phyloP scores from a whole-genome alignment of 2,888 invertebrate genomes.

The Gastrophysa polygoni region DNA sequence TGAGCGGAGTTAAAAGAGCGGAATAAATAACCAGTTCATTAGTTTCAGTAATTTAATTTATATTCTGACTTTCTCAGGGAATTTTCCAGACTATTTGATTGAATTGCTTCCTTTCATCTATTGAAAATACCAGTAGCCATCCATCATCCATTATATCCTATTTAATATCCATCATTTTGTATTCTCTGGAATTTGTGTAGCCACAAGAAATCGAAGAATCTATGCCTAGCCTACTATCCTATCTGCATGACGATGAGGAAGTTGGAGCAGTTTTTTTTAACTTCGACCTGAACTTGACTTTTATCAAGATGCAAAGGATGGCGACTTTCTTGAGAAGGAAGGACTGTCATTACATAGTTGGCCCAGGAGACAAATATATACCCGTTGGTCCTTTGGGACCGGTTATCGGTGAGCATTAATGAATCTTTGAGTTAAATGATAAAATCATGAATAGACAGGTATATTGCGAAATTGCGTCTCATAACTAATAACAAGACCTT shows the following conservation, averaged over 20 bases:
- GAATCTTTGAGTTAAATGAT: neutral
- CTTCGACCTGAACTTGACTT: slow-evolving; percentile 12
- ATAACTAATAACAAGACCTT: no score
- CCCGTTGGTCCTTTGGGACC: slow-evolving; percentile 17
- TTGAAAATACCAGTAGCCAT: no score
- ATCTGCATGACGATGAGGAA: slow-evolving; percentile 14
- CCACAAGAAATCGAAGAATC: slow-evolving; percentile 7
- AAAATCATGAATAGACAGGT: no score
- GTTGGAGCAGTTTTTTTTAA: slow-evolving; percentile 18
- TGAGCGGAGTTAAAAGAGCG: no score
- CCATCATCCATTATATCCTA: no score
- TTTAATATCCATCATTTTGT: no score
- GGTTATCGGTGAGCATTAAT: slow-evolving; percentile 11
- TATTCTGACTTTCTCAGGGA: no score
- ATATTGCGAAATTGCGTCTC: no score
- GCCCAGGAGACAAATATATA: slow-evolving; percentile 2
- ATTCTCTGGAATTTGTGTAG: neutral
- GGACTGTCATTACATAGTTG: slow-evolving; percentile 14
- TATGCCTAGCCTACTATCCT: neutral
- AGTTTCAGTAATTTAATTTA: no score
- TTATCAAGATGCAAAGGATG: slow-evolving; percentile 19
- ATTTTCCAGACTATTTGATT: no score
- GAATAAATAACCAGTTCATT: no score
- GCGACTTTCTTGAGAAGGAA: slow-evolving; percentile 16
- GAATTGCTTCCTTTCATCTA: no score